Percentiles rank a stretch among this genome's conserved stretches.
phyloP scores from a whole-genome alignment of 2,888 invertebrate genomes.

The Lordiphosa fenestrarum region DNA sequence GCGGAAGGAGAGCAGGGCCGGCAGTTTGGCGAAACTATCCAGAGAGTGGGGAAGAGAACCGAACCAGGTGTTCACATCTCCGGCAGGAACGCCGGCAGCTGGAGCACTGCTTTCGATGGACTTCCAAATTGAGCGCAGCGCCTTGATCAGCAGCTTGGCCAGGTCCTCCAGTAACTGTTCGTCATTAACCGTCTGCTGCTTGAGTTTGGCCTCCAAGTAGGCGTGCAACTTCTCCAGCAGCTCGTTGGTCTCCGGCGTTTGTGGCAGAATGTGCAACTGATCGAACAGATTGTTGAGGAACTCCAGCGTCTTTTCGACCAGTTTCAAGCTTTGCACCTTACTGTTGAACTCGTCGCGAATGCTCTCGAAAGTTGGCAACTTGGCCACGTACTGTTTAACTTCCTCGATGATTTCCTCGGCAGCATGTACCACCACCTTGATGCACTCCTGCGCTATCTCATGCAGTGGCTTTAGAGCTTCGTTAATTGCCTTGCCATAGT shows the following conservation, averaged over 20 bases:
- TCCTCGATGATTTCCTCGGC: conserved; percentile 63
- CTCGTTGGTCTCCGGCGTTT: conserved; percentile 84
- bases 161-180: conserved; percentile 84
- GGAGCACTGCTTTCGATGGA: conserved; percentile 41
- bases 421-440: conserved; percentile 76
- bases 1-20: conserved; percentile 83
- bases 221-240: conserved; percentile 83
- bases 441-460: conserved; percentile 79
- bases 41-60: conserved; percentile 76
- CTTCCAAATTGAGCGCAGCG: conserved; percentile 81
- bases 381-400: conserved; percentile 81
- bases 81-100: conserved; percentile 10
- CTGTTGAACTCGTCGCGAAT: conserved; percentile 56
- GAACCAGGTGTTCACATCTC: conserved; percentile 41
- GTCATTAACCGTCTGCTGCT: conserved; percentile 83
- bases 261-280: conserved; percentile 83
- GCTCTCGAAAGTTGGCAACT: conserved; percentile 80
- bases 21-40: conserved; percentile 81
- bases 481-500: conserved; percentile 78
- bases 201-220: conserved; percentile 86
- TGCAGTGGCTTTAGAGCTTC: conserved; percentile 77
- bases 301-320: conserved; percentile 83
- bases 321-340: conserved; percentile 79
- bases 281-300: conserved; percentile 82
- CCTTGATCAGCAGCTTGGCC: conserved; percentile 82